A percentile compares a stretch with the other conserved stretches of the same genome.
Evolutionary conservation across 2,113 vertebrate species (phyloP).

Genomic region (Ancistrus triradiatus): DNA sequence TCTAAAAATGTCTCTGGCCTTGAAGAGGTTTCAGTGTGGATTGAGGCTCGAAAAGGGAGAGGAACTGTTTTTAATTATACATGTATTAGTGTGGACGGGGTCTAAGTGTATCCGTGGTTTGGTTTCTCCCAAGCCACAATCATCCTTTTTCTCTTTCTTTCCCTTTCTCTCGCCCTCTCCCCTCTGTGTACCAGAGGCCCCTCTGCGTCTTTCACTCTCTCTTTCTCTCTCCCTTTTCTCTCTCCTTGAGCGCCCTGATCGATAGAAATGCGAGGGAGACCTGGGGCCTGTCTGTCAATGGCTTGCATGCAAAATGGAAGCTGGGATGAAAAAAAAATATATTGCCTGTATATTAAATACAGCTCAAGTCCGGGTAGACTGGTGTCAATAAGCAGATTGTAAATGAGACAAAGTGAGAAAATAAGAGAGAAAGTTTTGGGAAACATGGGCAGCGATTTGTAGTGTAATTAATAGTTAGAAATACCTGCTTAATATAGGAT

Average conservation of each 20-base stretch:
- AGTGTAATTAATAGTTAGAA: no score
- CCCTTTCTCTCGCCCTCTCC: constrained; percentile 20
- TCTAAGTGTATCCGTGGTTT: no score
- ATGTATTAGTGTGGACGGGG: no score
- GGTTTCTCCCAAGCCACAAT: constrained; percentile 29
- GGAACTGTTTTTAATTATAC: no score
- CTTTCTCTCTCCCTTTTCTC: constrained; percentile 48
- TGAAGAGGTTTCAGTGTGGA: no score
- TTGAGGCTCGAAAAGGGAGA: no score
- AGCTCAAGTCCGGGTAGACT: constrained; percentile 7
- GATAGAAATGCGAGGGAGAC: constrained; percentile 67
- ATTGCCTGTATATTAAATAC: constrained; percentile 72
- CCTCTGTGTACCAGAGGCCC: not conserved
- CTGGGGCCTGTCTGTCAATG: constrained; percentile 68
- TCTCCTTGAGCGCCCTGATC: constrained; percentile 55
- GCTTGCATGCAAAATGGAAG: constrained; percentile 65
- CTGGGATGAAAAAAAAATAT: constrained; percentile 62
- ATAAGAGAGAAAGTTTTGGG: no score
- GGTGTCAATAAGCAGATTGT: constrained; percentile 28
- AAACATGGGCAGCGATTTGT: no score
- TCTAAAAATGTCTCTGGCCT: no score
- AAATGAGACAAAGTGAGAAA: not conserved
- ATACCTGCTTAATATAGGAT: no score
- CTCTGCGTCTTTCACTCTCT: constrained; percentile 30
- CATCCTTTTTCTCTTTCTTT: constrained; percentile 29